Conservation (phyloP, 2,888 invertebrate species). For the Sialis lutaria region DNA sequence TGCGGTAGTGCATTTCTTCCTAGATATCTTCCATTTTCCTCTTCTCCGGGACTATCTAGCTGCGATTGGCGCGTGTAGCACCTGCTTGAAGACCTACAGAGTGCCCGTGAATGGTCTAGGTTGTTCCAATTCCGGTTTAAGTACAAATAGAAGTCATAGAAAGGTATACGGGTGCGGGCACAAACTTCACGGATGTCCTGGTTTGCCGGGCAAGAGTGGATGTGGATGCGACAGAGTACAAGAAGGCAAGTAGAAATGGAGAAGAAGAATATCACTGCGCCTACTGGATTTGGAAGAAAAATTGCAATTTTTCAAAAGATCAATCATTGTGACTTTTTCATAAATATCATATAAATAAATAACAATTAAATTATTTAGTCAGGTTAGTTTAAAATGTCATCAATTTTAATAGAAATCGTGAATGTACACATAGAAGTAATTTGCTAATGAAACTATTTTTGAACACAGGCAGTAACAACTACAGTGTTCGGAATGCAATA, state of each 20-base stretch:
- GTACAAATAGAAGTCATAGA: conserved; percentile 5
- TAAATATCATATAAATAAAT: no score
- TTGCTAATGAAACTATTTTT: no score
- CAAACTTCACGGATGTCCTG: conserved; percentile 6
- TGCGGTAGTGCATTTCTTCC: neutral
- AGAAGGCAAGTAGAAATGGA: conserved; percentile 1
- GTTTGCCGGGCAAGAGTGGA: conserved; percentile 5
- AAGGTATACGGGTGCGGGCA: conserved; percentile 4
- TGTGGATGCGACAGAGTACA: conserved; percentile 4
- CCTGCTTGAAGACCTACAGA: neutral
- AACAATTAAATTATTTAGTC: no score
- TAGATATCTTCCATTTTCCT: neutral
- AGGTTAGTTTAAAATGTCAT: no score
- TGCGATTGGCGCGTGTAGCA: neutral
- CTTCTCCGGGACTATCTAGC: neutral
- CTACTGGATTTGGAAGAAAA: conserved; percentile 1
- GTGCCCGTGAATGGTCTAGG: conserved; percentile 2
- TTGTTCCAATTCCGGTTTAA: conserved; percentile 5
- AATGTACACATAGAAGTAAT: no score
- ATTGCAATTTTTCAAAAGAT: no score
- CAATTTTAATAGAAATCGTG: no score
- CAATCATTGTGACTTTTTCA: no score
- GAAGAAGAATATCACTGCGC: conserved; percentile 4
- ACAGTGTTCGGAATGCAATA: no score
- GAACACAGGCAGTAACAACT: no score